Base-by-base conservation (phyloP, 2,888 invertebrate genomes). In the Philereme transversata region DNA sequence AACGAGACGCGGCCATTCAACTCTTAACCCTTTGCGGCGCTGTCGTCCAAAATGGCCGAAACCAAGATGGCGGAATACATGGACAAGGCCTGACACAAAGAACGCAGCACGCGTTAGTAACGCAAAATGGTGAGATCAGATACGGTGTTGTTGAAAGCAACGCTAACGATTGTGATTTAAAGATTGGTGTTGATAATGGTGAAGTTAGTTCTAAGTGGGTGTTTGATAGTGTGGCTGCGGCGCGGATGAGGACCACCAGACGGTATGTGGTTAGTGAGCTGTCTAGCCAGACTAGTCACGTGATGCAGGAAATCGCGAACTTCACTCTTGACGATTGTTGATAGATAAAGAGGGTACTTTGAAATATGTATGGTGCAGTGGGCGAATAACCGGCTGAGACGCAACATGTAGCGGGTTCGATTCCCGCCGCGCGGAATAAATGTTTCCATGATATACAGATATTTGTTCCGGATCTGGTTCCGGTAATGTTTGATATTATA, bases 161-260 rank as follows among this genome's bases (percentile, higher is more conserved):
- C 49, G 54, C 4, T 7, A 63, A 58, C 41, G 72, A 75, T 5
- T 76, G 63, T 57, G 87, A 87, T 63, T 64, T 90, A 2, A 77
- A 75, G 0, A 65, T 90, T 1, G 90, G 90, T 0, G 63, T 62
- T 0, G 68, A 59, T 0, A 70, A 66, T 0, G 84, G 83, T 0
- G 76, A 86, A 63, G 77, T 90, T 3, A 71, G 71, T 41, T 85
- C 87, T 0, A 87, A 84, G 46, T 91, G 90, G 91, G 88, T 91
- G 36, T 90, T 89, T 58, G 90, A 90, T 47, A 90, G 90, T 52
- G 83, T 90, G 0, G 84, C 85, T 0, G 78, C 84, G 0, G 83
- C 79, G 0, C 75, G 89, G 2, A 83, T 87, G 82, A 77, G 88
- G 9, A 88, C 82, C 0, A 81, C 82, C 0, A 72, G 87, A 43